Base-by-base conservation (phyloP, 1,140 invertebrate species). In the Reticulitermes speratus region DNA sequence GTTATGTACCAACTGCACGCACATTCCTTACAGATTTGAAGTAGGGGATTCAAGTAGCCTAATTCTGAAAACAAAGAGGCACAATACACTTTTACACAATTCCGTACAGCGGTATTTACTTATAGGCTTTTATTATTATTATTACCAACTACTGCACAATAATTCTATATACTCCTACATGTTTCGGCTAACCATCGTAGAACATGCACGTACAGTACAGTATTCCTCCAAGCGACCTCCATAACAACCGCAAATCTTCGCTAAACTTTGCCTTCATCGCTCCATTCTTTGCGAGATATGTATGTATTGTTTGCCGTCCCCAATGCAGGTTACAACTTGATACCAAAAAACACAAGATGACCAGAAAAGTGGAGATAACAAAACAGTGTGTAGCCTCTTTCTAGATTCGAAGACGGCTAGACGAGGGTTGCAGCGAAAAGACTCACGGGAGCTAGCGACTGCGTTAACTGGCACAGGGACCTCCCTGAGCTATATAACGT, bases 391-490 rank as follows among this genome's bases (percentile, higher is more conserved):
- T 30, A 30, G 65, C n/a, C 65, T 30, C 25, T 0, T 75, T 75
- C 52, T 55, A 21, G 52, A 21, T 75, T 75, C 65, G 25, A 75
- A 30, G 65, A 30, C 65, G 65, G n/a, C 5, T 30, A 6, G 25
- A 25, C 8, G 45, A 21, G 82, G 82, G 48, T 11, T 48, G 48
- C 48, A 3, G 16, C 16, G 44, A 84, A 32, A 19, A 52, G n/a
- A 44, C 83, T 44, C 83, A 25, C 44, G 83, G 83, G 83, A 84
- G 44, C 44, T 12, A 44, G 83, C 44, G 44, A 84, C 83, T 52
- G 83, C n/a, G 32, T 84, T 84, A 84, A 84, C 83, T 84, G 83
- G 83, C 38, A 44, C 8, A 19, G 83, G 83, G 83, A 84, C 83
- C 3, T 52, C 83, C 83, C 83, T 32, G n/a, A 30, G 83, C 83